Base-by-base conservation (phyloP, 92 coral and sea anemone genomes). In the Umimayanthus chanpuru region DNA sequence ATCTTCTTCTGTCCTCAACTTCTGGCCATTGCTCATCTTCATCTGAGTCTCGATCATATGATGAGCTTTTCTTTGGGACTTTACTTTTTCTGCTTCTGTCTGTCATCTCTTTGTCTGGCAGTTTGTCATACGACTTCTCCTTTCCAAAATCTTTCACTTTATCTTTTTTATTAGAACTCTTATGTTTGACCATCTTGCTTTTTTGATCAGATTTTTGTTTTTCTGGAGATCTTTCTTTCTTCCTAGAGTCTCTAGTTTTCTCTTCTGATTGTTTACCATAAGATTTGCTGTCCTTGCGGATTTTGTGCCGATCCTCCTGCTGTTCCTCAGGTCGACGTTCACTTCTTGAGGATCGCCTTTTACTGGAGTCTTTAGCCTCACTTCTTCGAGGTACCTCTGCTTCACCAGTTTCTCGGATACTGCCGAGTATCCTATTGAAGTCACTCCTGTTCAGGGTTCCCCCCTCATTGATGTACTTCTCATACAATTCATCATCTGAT, bases 401-500 rank as follows among this genome's bases (percentile, higher is more conserved):
- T 81, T 73, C 90, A 29, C 85, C 80, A 32, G 88, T 85, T 80
- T 86, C 86, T 30, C 73, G 16, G 49, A 88, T 70, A 49, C 73
- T 81, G 30, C 32, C 47, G 7, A 61, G 85, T 77, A 66, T 71
- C 23, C 50, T 65, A 43, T 39, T 74, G 66, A 72, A 55, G 29
- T 74, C 89, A 67, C 55, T 58, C 39, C 73, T 76, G 49, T 84
- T 41, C 72, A 40, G 64, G 78, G 77, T 85, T 15, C 79, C 89
- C 29, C 79, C 87, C 44, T 84, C 77, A 9, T 38, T 77, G 38
- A 81, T 50, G 41, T 71, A 56, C 73, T 88, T 61, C 30, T 64
- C 76, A 9, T 81, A 64, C 73, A 80, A 32, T 88, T 89, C 93
- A 87, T 90, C 80, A 86, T 89, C 87, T 81, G 93, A 72, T 76